These are phyloP conservation scores for Dryobates pubescens DNA, from an alignment of 2,797 vertebrate species.

Conservation along the genomic window DNA sequence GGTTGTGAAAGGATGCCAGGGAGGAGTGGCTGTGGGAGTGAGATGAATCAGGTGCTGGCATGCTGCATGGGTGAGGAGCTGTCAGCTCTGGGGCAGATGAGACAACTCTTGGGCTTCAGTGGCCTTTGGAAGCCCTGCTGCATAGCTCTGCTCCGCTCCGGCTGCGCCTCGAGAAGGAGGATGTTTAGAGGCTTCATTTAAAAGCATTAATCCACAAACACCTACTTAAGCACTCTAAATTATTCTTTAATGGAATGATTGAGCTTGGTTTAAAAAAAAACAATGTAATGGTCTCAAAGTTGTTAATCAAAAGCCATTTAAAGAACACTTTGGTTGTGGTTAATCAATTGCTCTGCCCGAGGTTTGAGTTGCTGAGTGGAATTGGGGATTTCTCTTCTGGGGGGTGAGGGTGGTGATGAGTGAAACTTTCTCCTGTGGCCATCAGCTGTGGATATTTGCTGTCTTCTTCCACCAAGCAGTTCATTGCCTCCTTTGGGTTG, in stretches of 20 bases:
- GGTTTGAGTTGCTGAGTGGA: background rate
- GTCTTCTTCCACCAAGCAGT: background rate
- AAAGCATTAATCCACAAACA: conserved; percentile 39
- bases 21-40: background rate
- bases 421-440: accelerated
- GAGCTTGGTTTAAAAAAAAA: conserved; percentile 43
- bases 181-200: conserved; percentile 8
- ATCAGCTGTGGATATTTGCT: background rate
- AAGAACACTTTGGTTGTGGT: background rate
- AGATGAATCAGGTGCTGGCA: background rate
- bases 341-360: background rate
- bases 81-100: background rate
- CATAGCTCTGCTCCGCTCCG: background rate
- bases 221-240: conserved; percentile 9
- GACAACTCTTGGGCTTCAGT: background rate
- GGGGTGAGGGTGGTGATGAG: background rate
- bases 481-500: background rate
- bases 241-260: conserved; percentile 24
- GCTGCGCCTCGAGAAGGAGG: background rate
- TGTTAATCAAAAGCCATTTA: conserved; percentile 18
- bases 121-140: background rate
- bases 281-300: conserved; percentile 10
- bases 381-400: background rate
- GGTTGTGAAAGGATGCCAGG: background rate
- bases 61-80: background rate